Evolutionary conservation across 2,113 vertebrate genomes (phyloP), one percentile per base, ranked within the genome.

Genomic region (Lampris megalopsis): DNA sequence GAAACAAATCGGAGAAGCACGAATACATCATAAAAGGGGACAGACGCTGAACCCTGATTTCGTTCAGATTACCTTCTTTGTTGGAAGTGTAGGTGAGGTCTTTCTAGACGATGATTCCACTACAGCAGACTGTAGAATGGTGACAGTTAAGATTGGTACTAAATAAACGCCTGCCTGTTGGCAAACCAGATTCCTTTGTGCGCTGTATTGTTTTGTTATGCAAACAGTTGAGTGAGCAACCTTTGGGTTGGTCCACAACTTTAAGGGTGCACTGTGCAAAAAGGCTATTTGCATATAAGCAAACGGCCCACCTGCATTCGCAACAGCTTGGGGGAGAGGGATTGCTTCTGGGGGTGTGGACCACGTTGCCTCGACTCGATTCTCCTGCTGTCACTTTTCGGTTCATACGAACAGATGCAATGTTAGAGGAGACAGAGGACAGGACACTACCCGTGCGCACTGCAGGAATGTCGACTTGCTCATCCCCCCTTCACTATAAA

Each of bases 401-500:
- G 68, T 53, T 63, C 11, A 50, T 62, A 54, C 58, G 37, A 9
- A 58, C 62, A 61, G 67, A 50, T 62, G 61, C 53, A 8, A 56
- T 1, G 70, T 54, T 36, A 37, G 68, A 66, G 72, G 43, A 40
- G 67, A 68, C 80, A 69, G 75, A 78, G 84, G 75, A 79, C 76
- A 72, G 72, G 54, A 78, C 81, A 60, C 58, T 11, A 73, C 43
- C 45, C 62, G 59, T 75, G 80, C 84, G 83, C 82, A 80, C 60
- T 77, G 84, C 80, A 88, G 86, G 77, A 88, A 87, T 77, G 88
- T 79, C 59, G 87, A 56, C 43, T 70, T 56, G 38, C 38, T 52
- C 24, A 24, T 67, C 3, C 56, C 24, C 45, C 56, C 56, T 60
- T 78, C 78, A 53, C 63, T 24, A 52, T 62, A 10, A 35, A 62